These are phyloP conservation scores for Liasis olivaceus DNA, from an alignment of 2,797 vertebrate species.

Conservation along the genomic window DNA sequence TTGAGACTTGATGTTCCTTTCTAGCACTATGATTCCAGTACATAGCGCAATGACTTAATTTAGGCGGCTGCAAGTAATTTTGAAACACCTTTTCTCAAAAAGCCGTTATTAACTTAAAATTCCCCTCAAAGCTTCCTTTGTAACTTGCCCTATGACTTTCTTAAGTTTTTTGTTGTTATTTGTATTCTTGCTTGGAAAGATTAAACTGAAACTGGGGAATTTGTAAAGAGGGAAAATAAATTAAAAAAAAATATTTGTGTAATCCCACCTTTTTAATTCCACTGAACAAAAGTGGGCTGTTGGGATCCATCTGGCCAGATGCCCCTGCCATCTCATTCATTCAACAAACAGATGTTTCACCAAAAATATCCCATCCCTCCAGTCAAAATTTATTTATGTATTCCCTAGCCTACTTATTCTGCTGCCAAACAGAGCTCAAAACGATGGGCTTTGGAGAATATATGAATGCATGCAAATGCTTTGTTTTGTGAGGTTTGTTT, in stretches of 20 bases:
- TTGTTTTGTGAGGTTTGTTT: background rate
- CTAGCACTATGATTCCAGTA: background rate
- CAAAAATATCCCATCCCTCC: slow-evolving; percentile 45
- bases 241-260: slow-evolving; percentile 60
- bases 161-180: slow-evolving; percentile 3
- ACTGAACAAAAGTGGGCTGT: slow-evolving; percentile 55
- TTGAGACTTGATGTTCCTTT: background rate
- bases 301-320: slow-evolving; percentile 37
- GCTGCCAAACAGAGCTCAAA: slow-evolving; percentile 41
- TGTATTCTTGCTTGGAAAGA: slow-evolving; percentile 36
- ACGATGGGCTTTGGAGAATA: background rate
- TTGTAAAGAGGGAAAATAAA: slow-evolving; percentile 59
- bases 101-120: slow-evolving; percentile 10
- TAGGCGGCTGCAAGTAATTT: too few relatives aligned
- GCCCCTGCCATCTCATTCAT: slow-evolving; percentile 52
- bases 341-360: slow-evolving; percentile 59
- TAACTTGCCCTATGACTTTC: slow-evolving; percentile 36
- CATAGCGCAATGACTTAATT: background rate
- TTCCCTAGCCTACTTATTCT: slow-evolving; percentile 40
- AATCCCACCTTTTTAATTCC: slow-evolving; percentile 34
- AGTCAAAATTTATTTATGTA: slow-evolving; percentile 57
- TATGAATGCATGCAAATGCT: slow-evolving; percentile 16
- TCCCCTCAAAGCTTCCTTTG: slow-evolving; percentile 49
- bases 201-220: slow-evolving; percentile 47
- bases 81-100: background rate